These are phyloP conservation scores for Heteromormyrus szaboi DNA, from an alignment of 2,797 vertebrate genomes.

Conservation along the genomic window DNA sequence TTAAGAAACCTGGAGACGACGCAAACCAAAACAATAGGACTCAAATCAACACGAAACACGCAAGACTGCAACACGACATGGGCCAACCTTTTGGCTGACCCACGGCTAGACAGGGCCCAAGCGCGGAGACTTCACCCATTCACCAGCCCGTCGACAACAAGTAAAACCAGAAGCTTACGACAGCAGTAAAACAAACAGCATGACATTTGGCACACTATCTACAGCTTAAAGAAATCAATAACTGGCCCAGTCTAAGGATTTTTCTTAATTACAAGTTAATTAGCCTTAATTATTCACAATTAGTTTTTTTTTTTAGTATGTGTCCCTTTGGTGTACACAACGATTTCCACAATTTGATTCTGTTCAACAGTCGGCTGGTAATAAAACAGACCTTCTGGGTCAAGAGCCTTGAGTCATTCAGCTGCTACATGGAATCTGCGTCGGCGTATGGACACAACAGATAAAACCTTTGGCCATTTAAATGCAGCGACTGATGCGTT, in stretches of 20 bases:
- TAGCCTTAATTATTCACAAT: background rate
- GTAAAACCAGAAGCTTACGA: background rate
- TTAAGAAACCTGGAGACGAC: conserved; percentile 23
- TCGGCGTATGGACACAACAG: background rate
- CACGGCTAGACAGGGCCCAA: background rate
- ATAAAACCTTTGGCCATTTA: background rate
- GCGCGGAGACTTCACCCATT: background rate
- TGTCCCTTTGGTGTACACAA: background rate
- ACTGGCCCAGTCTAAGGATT: background rate
- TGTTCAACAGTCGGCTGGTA: background rate
- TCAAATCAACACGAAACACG: background rate
- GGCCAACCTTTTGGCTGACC: background rate
- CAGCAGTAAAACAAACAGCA: background rate
- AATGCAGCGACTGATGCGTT: background rate
- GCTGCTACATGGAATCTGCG: background rate
- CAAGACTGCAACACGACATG: background rate
- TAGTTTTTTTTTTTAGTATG: background rate
- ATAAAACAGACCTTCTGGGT: background rate
- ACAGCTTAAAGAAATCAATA: background rate
- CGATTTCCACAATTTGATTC: background rate
- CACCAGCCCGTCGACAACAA: background rate
- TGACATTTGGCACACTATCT: background rate
- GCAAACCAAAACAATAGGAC: background rate
- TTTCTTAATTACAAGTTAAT: conserved; percentile 3
- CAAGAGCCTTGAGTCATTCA: background rate